Percentiles rank a stretch among this genome's conserved stretches.
These are phyloP conservation scores for Phymastichus coffea DNA, from an alignment of 1,140 invertebrate species.

Conservation along the genomic window DNA sequence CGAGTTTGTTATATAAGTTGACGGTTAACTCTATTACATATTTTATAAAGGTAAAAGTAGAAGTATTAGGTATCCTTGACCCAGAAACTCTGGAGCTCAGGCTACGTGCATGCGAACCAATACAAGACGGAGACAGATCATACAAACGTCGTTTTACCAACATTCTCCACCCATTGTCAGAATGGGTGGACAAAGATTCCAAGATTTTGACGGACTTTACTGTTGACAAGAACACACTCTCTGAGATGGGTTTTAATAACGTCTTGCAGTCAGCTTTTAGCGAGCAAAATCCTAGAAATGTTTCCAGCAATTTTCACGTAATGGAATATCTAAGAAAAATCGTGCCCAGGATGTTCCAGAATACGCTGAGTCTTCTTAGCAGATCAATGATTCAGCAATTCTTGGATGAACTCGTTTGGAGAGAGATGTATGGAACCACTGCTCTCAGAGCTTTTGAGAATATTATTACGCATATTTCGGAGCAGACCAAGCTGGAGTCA, in stretches of 20 bases:
- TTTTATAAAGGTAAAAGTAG: slow-evolving; percentile 70
- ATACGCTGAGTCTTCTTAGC: slow-evolving; percentile 78
- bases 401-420: slow-evolving; percentile 82
- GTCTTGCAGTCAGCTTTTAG: slow-evolving; percentile 67
- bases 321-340: slow-evolving; percentile 86
- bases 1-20: background rate
- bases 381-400: slow-evolving; percentile 86
- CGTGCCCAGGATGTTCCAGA: slow-evolving; percentile 88
- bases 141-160: slow-evolving; percentile 71
- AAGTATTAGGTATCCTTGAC: slow-evolving; percentile 84
- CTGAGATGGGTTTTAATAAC: slow-evolving; percentile 74
- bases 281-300: slow-evolving; percentile 61
- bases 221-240: slow-evolving; percentile 75
- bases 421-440: slow-evolving; percentile 72
- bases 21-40: background rate
- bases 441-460: slow-evolving; percentile 78
- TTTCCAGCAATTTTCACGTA: slow-evolving; percentile 71
- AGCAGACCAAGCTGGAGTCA: slow-evolving; percentile 69
- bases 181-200: slow-evolving; percentile 77
- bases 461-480: slow-evolving; percentile 74
- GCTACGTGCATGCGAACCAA: slow-evolving; percentile 77
- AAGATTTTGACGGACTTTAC: slow-evolving; percentile 79
- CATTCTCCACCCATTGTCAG: slow-evolving; percentile 74
- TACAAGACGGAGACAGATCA: slow-evolving; percentile 72
- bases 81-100: slow-evolving; percentile 70